These are phyloP conservation scores for Ursus arctos DNA, from an alignment of 2,113 vertebrate genomes.

Conservation along the genomic window DNA sequence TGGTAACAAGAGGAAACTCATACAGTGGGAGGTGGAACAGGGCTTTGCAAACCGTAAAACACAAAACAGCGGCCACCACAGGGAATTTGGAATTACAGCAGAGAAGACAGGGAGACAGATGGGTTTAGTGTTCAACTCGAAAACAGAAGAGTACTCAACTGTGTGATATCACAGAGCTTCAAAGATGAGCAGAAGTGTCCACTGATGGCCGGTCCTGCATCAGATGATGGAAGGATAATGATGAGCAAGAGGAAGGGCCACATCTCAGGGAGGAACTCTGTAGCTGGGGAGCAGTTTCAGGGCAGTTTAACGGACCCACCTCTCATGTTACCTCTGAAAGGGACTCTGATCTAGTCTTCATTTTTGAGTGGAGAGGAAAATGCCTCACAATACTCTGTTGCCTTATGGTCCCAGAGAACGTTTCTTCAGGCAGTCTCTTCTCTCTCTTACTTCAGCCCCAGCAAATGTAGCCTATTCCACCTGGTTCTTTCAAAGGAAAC, in stretches of 20 bases:
- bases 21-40: background rate
- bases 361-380: background rate
- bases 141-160: background rate
- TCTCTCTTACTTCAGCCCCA: background rate
- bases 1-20: background rate
- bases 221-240: background rate
- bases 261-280: background rate
- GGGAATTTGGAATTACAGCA: background rate
- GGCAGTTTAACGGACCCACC: background rate
- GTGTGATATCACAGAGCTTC: background rate
- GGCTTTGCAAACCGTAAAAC: background rate
- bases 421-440: background rate
- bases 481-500: background rate
- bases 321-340: background rate
- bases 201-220: background rate
- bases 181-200: background rate
- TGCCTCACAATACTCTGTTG: background rate
- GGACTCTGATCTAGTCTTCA: background rate
- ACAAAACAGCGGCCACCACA: background rate
- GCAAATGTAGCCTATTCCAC: background rate
- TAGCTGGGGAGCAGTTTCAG: background rate
- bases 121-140: background rate
- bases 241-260: background rate
- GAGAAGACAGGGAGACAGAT: background rate
- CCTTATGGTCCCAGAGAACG: accelerated